Evolutionary conservation across 1,140 invertebrate genomes (phyloP).

Genomic region (Chironomus tepperi): DNA sequence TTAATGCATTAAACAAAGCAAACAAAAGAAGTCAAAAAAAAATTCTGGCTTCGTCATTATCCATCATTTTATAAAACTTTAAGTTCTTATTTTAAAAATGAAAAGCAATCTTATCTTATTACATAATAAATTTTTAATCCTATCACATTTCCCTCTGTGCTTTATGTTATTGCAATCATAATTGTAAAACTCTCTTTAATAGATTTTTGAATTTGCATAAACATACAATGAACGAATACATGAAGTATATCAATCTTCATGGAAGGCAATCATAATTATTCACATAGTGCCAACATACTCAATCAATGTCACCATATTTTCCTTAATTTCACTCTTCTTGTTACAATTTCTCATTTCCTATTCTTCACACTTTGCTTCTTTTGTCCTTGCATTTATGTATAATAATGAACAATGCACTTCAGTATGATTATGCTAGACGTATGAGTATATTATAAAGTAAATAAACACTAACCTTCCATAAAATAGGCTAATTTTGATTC

Average conservation of each 20-base stretch:
- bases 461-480: conserved; percentile 43
- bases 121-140: not conserved
- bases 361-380: not conserved
- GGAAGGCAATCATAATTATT: conserved; percentile 3
- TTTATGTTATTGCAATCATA: not conserved
- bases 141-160: not conserved
- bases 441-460: not conserved
- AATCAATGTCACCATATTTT: not conserved
- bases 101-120: not conserved
- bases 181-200: not conserved
- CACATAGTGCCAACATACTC: not conserved
- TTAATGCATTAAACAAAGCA: too few relatives aligned
- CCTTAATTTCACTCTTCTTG: not conserved
- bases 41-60: too few relatives aligned
- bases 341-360: not conserved
- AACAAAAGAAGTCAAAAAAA: too few relatives aligned
- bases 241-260: not conserved
- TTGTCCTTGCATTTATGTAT: too few relatives aligned
- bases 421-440: too few relatives aligned
- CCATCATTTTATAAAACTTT: not conserved
- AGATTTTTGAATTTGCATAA: too few relatives aligned
- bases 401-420: too few relatives aligned
- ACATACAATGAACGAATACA: not conserved
- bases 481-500: conserved; percentile 56
- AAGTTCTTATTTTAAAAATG: not conserved